Percentiles rank a stretch among this genome's conserved stretches.
These are phyloP conservation scores for Trachymyrmex cornetzi DNA, from an alignment of 1,140 invertebrate species.

Conservation along the genomic window DNA sequence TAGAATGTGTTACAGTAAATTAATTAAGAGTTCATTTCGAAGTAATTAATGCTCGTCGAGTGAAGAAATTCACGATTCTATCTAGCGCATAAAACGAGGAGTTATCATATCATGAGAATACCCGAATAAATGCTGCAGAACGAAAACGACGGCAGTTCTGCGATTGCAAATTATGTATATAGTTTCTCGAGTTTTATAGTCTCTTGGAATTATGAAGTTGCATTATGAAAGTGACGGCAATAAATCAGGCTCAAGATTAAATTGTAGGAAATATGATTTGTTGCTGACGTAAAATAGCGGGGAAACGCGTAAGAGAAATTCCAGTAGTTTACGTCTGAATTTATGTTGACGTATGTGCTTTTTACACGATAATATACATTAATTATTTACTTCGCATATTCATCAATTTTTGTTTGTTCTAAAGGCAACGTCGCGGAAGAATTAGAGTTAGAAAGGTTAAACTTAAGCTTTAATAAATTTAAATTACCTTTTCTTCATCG, in stretches of 20 bases:
- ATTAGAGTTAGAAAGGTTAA: not conserved
- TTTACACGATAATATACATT: conserved; percentile 14
- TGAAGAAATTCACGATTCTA: conserved; percentile 15
- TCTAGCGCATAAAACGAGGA: not conserved
- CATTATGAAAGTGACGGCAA: conserved; percentile 45
- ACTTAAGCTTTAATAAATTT: not conserved
- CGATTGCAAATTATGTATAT: conserved; percentile 41
- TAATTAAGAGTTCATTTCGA: conserved; percentile 24
- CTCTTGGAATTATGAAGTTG: conserved; percentile 47
- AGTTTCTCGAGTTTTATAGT: conserved; percentile 55
- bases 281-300: conserved; percentile 42
- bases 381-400: conserved; percentile 8
- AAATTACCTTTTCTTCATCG: not conserved
- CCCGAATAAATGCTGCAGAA: conserved; percentile 16
- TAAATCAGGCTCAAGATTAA: conserved; percentile 49
- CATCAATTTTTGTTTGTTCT: not conserved
- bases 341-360: conserved; percentile 16
- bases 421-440: not conserved
- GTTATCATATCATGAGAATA: conserved; percentile 1
- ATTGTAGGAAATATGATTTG: conserved; percentile 55
- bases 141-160: not conserved
- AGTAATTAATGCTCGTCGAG: conserved; percentile 22
- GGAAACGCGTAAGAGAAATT: conserved; percentile 34
- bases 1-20: conserved; percentile 25
- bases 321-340: conserved; percentile 8